Base-by-base conservation (phyloP, 92 coral and sea anemone species). In the Phenganax marumi region DNA sequence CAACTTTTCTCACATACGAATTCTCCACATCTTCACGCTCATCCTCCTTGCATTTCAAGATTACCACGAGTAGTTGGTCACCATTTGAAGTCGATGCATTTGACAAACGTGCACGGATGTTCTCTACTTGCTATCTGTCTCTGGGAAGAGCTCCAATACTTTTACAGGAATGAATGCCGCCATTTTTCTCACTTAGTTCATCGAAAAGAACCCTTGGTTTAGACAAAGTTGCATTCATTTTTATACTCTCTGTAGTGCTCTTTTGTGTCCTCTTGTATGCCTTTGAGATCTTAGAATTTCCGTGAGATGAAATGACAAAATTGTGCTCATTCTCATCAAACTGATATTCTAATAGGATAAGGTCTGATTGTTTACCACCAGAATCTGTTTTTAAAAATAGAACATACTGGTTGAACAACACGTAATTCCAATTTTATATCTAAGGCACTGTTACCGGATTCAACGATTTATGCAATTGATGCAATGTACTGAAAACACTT, bases 1-100 rank as follows among this genome's bases (percentile, higher is more conserved):
- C 76, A 48, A 86, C 89, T 55, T 83, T 70, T 11, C 86, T 83
- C 73, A 86, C 86, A 50, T n/a, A 81, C 47, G 86, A 73, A 17
- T 66, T 66, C 26, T 73, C 74, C 43, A 43, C 81, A 55, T 81
- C 55, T 22, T 14, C 75, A 49, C 78, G 81, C 50, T 81, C 86
- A 18, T 86, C 81, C 79, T 85, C 85, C 62, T 85, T 85, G 70
- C 85, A 68, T 76, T 85, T 10, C 60, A 54, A 54, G 17, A 54
- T 54, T 10, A 54, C 60, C 17, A 17, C 60, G 17, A 54, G 60
- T 54, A 54, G 60, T 10, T 10, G 60, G 17, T 54, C 60, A 54
- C 17, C 17, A 10, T 54, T 54, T 10, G 17, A 54, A 10, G 60
- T 10, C 17, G 17, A 54, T 17, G 60, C 17, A 17, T 10, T 54